These are phyloP conservation scores for Amorpha juglandis DNA, from an alignment of 2,888 invertebrate species.

Conservation along the genomic window DNA sequence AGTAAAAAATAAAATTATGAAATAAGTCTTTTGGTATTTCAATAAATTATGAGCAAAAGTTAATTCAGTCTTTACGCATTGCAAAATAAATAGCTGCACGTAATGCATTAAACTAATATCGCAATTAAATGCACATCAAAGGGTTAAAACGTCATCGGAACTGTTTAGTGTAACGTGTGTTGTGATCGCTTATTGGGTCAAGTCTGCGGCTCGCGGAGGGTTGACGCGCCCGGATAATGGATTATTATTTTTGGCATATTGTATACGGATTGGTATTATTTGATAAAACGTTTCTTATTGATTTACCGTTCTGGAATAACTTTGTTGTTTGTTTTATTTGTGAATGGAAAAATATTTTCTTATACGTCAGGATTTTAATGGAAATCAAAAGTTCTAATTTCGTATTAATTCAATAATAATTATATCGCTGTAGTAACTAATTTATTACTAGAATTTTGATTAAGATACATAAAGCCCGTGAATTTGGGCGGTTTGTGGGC, in stretches of 20 bases:
- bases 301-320: constrained; percentile 7
- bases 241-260: constrained; percentile 23
- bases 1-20: too few relatives aligned
- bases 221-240: constrained; percentile 30
- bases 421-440: not conserved
- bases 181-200: constrained; percentile 44
- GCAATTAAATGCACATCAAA: constrained; percentile 29
- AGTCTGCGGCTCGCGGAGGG: constrained; percentile 41
- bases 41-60: not conserved
- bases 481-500: not conserved
- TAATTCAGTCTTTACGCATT: not conserved
- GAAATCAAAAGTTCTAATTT: not conserved
- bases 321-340: constrained; percentile 32
- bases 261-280: not conserved
- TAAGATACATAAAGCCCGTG: not conserved
- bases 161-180: constrained; percentile 21
- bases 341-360: not conserved
- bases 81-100: constrained; percentile 5
- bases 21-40: too few relatives aligned
- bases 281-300: constrained; percentile 6
- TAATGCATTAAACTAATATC: constrained; percentile 20
- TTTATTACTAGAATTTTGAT: not conserved
- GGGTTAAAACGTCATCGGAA: constrained; percentile 25
- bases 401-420: not conserved
- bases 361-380: not conserved